Conservation (phyloP, 2,888 invertebrate species). For the Tenodera sinensis region DNA sequence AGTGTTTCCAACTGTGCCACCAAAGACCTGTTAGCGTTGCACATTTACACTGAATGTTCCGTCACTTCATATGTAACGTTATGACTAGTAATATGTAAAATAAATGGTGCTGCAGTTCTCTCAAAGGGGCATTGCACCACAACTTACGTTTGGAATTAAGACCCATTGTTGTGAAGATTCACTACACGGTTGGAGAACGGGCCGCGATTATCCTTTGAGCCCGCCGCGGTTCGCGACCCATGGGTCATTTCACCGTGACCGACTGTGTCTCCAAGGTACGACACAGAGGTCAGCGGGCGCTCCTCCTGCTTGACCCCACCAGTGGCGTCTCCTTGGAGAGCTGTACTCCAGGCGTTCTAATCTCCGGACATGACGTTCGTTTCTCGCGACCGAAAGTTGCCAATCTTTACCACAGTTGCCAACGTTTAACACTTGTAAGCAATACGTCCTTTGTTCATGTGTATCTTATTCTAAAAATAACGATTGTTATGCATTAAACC, state of each 20-base stretch:
- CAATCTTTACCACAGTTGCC: too few relatives aligned
- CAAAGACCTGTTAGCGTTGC: too few relatives aligned
- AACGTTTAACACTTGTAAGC: too few relatives aligned
- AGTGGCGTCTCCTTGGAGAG: not conserved
- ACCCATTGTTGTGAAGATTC: not conserved
- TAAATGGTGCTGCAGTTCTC: not conserved
- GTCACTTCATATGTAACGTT: not conserved
- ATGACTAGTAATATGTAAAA: not conserved
- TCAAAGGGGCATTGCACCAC: not conserved
- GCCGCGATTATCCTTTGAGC: not conserved
- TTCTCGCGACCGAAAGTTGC: too few relatives aligned
- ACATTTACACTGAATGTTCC: too few relatives aligned
- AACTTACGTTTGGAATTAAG: not conserved
- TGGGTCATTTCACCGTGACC: not conserved
- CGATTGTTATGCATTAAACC: too few relatives aligned
- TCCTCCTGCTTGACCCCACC: not conserved
- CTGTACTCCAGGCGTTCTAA: too few relatives aligned
- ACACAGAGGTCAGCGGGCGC: not conserved
- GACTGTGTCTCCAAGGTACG: not conserved
- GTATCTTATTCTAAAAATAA: too few relatives aligned
- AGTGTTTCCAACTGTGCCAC: too few relatives aligned
- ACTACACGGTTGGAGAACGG: not conserved
- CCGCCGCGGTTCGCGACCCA: not conserved
- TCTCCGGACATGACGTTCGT: too few relatives aligned
- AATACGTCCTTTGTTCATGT: too few relatives aligned